Base-by-base conservation (phyloP, 2,888 invertebrate species). In the Exephanes ischioxanthus region DNA sequence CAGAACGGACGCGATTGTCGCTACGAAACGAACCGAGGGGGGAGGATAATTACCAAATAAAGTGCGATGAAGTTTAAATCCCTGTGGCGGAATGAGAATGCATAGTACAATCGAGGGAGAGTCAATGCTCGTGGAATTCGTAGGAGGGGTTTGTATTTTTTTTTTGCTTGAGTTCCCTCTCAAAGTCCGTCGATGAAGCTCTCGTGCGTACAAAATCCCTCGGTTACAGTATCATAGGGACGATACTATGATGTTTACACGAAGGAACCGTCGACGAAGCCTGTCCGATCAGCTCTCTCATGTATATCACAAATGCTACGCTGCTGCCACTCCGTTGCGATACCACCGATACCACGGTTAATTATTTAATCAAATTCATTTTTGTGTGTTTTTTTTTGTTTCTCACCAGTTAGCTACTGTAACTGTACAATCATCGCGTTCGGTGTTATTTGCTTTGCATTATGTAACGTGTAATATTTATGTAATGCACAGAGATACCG, bases 21-120 rank as follows among this genome's bases (percentile, higher is more conserved):
- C 14, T 48, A 14, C 45, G 16, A 48, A 48, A 48, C 45, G 14
- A 48, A 1, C 48, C 48, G 55, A 9, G 45, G 45, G 26, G 22
- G 45, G 45, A 16, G 45, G 45, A 48, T 48, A 48, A 48, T 48
- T 48, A 61, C 68, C 70, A 19, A 75, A 58, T 45, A 68, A 70
- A 58, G 70, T 61, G 51, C 30, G 53, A 33, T 55, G 78, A 70
- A 19, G 70, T 70, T 78, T 70, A 70, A 67, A 70, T 78, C 51
- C n/a, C 41, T 30, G 30, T 70, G 26, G 45, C 45, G 26, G 55
- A 48, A 53, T 58, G 26, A 26, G 22, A 71, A 33, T 53, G 67
- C 76, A 81, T 81, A 70, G 68, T 71, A 77, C 72, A 71, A 53
- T 77, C 80, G 30, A 30, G 51, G 19, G 6, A 51, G 68, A 58